Evolutionary conservation across 2,797 vertebrate genomes (phyloP).

Genomic region (Enteromius viviparus): DNA sequence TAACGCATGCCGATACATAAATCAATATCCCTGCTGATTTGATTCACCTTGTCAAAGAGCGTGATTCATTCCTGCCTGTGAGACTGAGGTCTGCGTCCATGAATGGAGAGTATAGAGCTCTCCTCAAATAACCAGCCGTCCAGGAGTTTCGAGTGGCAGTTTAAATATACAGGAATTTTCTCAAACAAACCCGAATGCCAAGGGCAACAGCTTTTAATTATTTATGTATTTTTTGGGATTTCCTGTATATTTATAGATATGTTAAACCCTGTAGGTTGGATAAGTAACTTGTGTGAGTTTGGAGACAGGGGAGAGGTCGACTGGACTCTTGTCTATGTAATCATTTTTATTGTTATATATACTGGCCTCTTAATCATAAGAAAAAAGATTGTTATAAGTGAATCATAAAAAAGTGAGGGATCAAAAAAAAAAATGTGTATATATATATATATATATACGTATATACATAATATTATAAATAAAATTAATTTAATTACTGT

Average conservation of each 20-base stretch:
- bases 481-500: not conserved
- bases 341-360: not conserved
- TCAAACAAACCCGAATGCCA: conserved; percentile 78
- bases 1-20: not conserved
- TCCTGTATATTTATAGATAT: conserved; percentile 78
- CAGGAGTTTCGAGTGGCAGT: conserved; percentile 74
- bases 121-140: conserved; percentile 62
- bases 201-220: conserved; percentile 79
- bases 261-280: conserved; percentile 67
- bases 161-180: conserved; percentile 81
- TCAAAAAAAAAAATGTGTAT: no score
- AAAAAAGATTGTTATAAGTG: no score
- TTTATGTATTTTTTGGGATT: conserved; percentile 81
- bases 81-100: conserved; percentile 58
- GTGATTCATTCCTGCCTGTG: conserved; percentile 63
- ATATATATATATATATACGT: no score
- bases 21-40: conserved; percentile 42
- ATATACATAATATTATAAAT: not conserved
- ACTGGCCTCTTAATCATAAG: not conserved
- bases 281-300: conserved; percentile 54
- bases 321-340: conserved; percentile 64
- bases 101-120: conserved; percentile 70
- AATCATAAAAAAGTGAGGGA: no score
- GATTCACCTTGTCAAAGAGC: conserved; percentile 61
- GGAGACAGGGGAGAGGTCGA: not conserved